phyloP scores from a whole-genome alignment of 2,888 invertebrate species.

The Heliconius sara region DNA sequence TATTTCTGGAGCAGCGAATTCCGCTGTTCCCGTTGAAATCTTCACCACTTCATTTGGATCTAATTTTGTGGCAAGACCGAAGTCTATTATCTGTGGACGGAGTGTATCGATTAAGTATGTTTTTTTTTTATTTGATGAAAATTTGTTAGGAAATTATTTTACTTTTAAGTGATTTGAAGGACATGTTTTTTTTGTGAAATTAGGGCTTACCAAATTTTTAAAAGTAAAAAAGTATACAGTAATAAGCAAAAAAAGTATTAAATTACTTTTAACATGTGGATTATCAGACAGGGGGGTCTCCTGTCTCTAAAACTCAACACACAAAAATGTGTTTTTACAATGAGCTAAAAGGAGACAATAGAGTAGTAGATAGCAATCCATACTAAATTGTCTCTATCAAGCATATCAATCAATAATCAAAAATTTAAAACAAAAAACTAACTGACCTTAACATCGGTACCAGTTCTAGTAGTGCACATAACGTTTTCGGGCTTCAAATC shows the following conservation, averaged over 20 bases:
- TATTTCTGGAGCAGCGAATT: conserved; percentile 99
- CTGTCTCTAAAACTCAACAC: too few relatives aligned
- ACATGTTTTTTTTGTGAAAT: background rate
- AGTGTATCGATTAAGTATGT: background rate
- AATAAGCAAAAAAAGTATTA: too few relatives aligned
- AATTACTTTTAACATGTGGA: too few relatives aligned
- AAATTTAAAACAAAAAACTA: background rate
- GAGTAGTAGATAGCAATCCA: background rate
- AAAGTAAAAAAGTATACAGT: too few relatives aligned
- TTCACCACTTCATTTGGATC: conserved; percentile 99
- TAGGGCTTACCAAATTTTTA: too few relatives aligned
- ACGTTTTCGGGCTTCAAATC: conserved; percentile 99
- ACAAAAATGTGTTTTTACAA: too few relatives aligned
- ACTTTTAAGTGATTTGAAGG: background rate
- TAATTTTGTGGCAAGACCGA: conserved; percentile 98
- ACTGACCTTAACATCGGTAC: conserved; percentile 94
- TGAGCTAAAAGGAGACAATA: background rate
- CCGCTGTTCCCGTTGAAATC: conserved; percentile 99
- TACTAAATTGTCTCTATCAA: background rate
- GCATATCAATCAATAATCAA: background rate
- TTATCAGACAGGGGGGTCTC: too few relatives aligned
- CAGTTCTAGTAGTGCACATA: conserved; percentile 98
- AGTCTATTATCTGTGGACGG: conserved; percentile 91
- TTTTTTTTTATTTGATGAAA: background rate
- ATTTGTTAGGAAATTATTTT: background rate